Evolutionary conservation across 2,888 invertebrate species (phyloP).

Genomic region (Tromatobia lineatoria): DNA sequence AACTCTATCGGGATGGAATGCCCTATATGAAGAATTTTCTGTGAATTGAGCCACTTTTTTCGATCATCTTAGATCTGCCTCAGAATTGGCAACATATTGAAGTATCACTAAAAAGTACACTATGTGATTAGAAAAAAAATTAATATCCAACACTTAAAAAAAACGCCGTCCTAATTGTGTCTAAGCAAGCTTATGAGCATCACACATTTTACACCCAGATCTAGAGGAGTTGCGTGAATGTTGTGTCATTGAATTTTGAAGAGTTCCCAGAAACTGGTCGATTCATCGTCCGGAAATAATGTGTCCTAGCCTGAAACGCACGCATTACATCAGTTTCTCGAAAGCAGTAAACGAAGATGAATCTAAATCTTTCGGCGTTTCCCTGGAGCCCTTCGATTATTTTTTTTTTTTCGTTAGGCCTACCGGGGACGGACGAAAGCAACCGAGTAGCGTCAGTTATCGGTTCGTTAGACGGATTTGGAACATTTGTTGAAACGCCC

Average conservation of each 20-base stretch:
- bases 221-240: no score
- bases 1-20: no score
- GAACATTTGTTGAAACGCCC: constrained; percentile 49
- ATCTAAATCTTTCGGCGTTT: constrained; percentile 16
- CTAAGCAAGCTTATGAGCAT: background rate
- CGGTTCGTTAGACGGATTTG: constrained; percentile 43
- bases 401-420: constrained; percentile 9
- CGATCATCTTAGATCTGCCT: no score
- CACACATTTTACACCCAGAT: no score
- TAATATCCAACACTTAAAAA: no score
- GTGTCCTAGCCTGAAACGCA: constrained; percentile 6
- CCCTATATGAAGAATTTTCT: no score
- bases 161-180: no score
- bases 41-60: no score
- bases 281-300: constrained; percentile 66
- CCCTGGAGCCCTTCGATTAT: constrained; percentile 5
- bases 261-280: constrained; percentile 32
- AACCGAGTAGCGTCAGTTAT: constrained; percentile 49
- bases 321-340: background rate
- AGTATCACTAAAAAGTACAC: no score
- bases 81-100: no score
- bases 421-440: background rate
- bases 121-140: no score
- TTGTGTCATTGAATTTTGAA: constrained; percentile 37
- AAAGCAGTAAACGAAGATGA: constrained; percentile 10